A percentile compares a stretch with the other conserved stretches of the same genome.
Evolutionary conservation across 2,888 invertebrate genomes (phyloP).

Genomic region (Hecatera dysodea): DNA sequence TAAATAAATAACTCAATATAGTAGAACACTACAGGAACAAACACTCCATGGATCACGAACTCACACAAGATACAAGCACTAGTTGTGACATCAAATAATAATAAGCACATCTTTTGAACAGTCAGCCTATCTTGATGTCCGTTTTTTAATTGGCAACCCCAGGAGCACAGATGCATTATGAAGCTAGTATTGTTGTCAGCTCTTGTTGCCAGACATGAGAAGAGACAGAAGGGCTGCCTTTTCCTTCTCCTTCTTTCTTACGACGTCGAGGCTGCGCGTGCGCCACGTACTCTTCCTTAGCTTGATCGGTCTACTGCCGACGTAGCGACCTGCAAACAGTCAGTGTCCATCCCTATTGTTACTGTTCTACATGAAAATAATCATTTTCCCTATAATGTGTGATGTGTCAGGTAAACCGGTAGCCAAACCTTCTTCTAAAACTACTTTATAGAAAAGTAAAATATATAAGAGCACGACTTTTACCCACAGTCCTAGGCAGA

Average conservation of each 20-base stretch:
- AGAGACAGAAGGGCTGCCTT: conserved; percentile 96
- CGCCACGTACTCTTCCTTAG: conserved; percentile 99
- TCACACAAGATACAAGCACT: conserved; percentile 1
- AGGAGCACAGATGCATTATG: conserved; percentile 11
- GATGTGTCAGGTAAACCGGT: no score
- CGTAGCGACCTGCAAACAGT: conserved; percentile 96
- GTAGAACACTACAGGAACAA: background rate
- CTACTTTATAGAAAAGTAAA: no score
- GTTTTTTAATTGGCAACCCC: conserved; percentile 36
- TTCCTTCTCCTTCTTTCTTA: conserved; percentile 98
- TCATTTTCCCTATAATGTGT: no score
- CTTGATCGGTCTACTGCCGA: conserved; percentile 99
- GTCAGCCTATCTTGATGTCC: background rate
- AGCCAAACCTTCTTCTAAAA: no score
- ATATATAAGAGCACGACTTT: no score
- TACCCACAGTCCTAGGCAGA: background rate
- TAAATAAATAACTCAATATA: background rate
- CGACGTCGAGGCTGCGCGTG: conserved; percentile 97
- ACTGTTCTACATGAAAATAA: no score
- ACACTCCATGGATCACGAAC: background rate
- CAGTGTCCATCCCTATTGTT: no score
- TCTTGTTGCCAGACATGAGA: conserved; percentile 91
- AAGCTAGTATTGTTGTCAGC: conserved; percentile 73
- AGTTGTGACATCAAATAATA: background rate
- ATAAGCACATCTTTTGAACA: conserved; percentile 3